A percentile compares a stretch with the other conserved stretches of the same genome.
phyloP scores from a whole-genome alignment of 2,888 invertebrate genomes.

The Diaprepes abbreviatus region DNA sequence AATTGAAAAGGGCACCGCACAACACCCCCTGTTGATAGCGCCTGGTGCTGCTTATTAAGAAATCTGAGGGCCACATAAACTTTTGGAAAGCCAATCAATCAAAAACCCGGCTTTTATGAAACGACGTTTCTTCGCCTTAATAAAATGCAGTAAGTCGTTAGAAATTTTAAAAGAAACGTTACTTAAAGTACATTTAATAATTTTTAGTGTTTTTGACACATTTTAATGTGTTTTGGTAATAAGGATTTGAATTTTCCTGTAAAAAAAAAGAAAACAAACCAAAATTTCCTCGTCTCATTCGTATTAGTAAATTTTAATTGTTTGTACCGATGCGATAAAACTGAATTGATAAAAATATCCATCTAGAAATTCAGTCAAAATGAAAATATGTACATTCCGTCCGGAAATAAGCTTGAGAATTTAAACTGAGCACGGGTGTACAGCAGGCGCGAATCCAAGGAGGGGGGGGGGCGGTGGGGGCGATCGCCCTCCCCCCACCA shows the following conservation, averaged over 20 bases:
- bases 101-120: background rate
- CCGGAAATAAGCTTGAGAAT: no score
- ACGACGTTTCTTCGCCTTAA: slow-evolving; percentile 15
- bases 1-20: background rate
- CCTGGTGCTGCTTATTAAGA: slow-evolving; percentile 16
- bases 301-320: no score
- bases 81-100: slow-evolving; percentile 22
- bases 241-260: background rate
- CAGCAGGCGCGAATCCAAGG: no score
- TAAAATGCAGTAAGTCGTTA: slow-evolving; percentile 13
- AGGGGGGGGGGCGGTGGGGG: no score
- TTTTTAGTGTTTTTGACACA: slow-evolving; percentile 1
- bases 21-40: slow-evolving; percentile 6
- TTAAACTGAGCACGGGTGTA: no score
- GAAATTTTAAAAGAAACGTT: slow-evolving; percentile 7
- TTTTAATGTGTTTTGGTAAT: slow-evolving; percentile 4
- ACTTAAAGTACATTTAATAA: slow-evolving; percentile 4
- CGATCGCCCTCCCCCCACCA: no score
- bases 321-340: no score
- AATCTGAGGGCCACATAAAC: background rate
- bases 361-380: no score
- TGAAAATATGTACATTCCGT: no score
- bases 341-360: no score
- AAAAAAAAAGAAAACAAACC: no score
- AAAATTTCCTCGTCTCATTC: no score